phyloP scores from a whole-genome alignment of 2,113 vertebrate genomes.

The Cygnus atratus region DNA sequence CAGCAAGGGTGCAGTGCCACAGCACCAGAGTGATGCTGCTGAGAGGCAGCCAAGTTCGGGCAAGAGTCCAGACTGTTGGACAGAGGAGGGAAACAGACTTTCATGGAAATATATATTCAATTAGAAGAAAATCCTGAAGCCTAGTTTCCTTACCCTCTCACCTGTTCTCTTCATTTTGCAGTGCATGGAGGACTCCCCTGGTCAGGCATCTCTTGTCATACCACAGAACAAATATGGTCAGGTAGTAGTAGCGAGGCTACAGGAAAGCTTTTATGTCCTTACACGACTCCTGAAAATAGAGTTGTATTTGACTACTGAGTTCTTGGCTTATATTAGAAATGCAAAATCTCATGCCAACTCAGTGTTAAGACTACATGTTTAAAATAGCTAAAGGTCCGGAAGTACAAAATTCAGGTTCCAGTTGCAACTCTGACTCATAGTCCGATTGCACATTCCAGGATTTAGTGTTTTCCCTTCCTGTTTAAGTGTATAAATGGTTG shows the following conservation, averaged over 20 bases:
- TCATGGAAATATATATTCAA: not conserved
- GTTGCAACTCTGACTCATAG: not conserved
- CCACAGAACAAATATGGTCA: not conserved
- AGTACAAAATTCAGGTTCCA: not conserved
- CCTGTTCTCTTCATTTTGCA: not conserved
- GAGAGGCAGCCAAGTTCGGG: not conserved
- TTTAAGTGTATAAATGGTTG: not conserved
- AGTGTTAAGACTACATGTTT: not conserved
- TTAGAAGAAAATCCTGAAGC: not conserved
- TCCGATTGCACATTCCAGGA: not conserved
- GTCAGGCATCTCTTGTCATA: not conserved
- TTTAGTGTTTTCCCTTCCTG: conserved; percentile 19
- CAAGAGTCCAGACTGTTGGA: not conserved
- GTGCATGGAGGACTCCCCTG: not conserved
- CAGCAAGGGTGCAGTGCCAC: not conserved
- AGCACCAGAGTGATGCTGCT: accelerated
- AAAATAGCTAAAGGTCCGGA: not conserved
- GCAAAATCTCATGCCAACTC: not conserved
- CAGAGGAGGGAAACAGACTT: not conserved
- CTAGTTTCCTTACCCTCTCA: not conserved
- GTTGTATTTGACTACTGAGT: not conserved
- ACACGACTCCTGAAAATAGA: not conserved
- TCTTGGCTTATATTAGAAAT: not conserved
- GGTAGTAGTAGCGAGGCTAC: not conserved
- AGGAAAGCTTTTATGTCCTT: not conserved